phyloP scores from a whole-genome alignment of 2,113 vertebrate genomes.

The Hiodon alosoides region DNA sequence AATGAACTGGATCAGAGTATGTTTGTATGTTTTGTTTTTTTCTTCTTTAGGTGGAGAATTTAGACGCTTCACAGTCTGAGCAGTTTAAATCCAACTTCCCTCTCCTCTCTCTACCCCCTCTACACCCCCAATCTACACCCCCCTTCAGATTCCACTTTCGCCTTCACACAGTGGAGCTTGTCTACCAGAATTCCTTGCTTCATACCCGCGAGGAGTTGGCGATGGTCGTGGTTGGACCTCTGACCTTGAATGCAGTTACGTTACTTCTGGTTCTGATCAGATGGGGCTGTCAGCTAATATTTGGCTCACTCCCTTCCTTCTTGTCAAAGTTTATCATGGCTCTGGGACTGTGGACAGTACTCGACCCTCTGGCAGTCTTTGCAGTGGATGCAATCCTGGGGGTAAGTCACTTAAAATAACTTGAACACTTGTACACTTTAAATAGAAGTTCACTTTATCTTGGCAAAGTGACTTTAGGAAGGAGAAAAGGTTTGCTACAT shows the following conservation, averaged over 20 bases:
- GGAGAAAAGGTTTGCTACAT: conserved; percentile 41
- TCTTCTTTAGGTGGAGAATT: not conserved
- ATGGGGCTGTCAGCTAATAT: conserved; percentile 90
- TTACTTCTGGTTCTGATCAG: conserved; percentile 85
- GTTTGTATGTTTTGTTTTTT: not conserved
- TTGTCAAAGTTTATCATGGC: conserved; percentile 95
- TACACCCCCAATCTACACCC: conserved; percentile 21
- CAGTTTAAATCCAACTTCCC: not conserved
- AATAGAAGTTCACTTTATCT: conserved; percentile 75
- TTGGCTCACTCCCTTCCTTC: conserved; percentile 84
- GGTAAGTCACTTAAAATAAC: conserved; percentile 98
- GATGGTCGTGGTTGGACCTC: conserved; percentile 77
- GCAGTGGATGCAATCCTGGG: conserved; percentile 86
- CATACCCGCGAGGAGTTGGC: conserved; percentile 75
- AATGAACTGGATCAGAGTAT: no score
- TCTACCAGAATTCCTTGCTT: conserved; percentile 83
- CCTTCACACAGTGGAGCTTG: conserved; percentile 76
- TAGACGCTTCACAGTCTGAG: not conserved
- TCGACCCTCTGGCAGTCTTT: conserved; percentile 90
- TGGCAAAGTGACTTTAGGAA: conserved; percentile 68
- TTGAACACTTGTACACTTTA: conserved; percentile 73
- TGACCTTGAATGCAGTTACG: conserved; percentile 74
- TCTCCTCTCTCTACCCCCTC: conserved; percentile 33
- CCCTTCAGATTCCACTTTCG: conserved; percentile 72
- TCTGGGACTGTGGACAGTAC: conserved; percentile 88